Percentiles rank a stretch among this genome's conserved stretches.
These are phyloP conservation scores for Beaufortia kweichowensis DNA, from an alignment of 2,113 vertebrate genomes.

Conservation along the genomic window DNA sequence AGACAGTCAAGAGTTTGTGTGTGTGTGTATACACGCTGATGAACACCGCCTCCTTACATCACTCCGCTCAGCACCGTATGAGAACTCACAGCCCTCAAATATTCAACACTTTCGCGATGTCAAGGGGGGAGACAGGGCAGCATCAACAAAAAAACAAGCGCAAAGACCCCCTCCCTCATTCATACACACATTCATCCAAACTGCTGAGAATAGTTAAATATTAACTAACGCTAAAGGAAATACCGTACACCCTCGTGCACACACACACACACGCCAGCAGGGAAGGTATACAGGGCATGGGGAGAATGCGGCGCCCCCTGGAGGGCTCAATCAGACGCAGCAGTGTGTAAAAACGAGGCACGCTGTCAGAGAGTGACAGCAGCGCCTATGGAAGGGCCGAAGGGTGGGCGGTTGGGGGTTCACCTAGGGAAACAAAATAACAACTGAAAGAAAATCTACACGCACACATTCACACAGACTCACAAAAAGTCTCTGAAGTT, in stretches of 20 bases:
- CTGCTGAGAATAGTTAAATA: constrained; percentile 75
- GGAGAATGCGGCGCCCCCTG: constrained; percentile 62
- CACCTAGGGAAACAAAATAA: constrained; percentile 58
- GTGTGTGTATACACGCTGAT: neutral
- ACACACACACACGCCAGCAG: constrained; percentile 12
- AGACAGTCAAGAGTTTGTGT: neutral
- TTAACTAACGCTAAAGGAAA: constrained; percentile 69
- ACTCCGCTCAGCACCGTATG: constrained; percentile 25
- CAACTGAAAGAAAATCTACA: constrained; percentile 54
- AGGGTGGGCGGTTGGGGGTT: constrained; percentile 33
- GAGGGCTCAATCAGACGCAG: constrained; percentile 65
- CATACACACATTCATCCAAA: constrained; percentile 52
- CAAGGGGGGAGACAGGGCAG: constrained; percentile 32
- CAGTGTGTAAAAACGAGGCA: constrained; percentile 71
- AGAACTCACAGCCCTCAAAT: constrained; percentile 46
- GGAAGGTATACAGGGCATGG: constrained; percentile 47
- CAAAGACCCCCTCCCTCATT: constrained; percentile 18
- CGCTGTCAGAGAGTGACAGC: constrained; percentile 66
- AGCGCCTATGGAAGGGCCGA: constrained; percentile 54
- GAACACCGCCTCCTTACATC: constrained; percentile 27
- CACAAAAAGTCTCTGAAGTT: constrained; percentile 70
- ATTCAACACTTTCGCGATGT: constrained; percentile 59
- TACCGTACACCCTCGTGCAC: constrained; percentile 57
- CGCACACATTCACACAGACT: constrained; percentile 37
- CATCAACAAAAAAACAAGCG: constrained; percentile 57